Conservation (phyloP, 1,140 invertebrate genomes). For the Spodoptera frugiperda region DNA sequence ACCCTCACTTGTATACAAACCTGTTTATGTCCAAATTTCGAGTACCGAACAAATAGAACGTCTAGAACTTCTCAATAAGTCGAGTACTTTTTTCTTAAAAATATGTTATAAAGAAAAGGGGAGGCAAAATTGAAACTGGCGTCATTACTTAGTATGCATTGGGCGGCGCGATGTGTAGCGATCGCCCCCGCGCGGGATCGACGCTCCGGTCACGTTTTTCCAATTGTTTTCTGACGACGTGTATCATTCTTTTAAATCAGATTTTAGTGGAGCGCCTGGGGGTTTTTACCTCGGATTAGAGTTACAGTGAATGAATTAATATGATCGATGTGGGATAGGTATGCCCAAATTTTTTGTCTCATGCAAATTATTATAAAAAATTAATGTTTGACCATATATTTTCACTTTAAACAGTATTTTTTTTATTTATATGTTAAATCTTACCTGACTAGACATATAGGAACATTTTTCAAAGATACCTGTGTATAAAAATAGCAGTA, state of each 20-base stretch:
- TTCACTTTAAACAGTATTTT: too few relatives aligned
- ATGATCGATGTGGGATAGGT: too few relatives aligned
- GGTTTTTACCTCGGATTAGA: too few relatives aligned
- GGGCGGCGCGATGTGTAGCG: constrained; percentile 74
- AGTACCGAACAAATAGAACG: constrained; percentile 36
- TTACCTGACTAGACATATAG: too few relatives aligned
- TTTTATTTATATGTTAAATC: too few relatives aligned
- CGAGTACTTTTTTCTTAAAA: constrained; percentile 46
- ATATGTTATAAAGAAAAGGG: constrained; percentile 65
- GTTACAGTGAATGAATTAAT: too few relatives aligned
- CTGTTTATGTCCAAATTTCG: constrained; percentile 48
- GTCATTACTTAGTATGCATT: constrained; percentile 84
- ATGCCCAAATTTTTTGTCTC: too few relatives aligned
- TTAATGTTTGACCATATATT: too few relatives aligned
- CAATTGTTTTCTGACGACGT: constrained; percentile 86
- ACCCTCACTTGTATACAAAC: background rate
- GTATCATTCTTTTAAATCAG: constrained; percentile 84
- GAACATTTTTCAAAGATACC: too few relatives aligned
- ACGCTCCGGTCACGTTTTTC: constrained; percentile 77
- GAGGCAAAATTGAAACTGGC: constrained; percentile 82
- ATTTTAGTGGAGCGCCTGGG: too few relatives aligned
- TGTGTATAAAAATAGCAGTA: too few relatives aligned
- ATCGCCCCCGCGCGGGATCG: constrained; percentile 73
- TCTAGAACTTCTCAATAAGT: constrained; percentile 46
- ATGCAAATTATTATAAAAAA: too few relatives aligned